phyloP scores from a whole-genome alignment of 2,113 vertebrate genomes.

The Apistogramma diplotaenia region DNA sequence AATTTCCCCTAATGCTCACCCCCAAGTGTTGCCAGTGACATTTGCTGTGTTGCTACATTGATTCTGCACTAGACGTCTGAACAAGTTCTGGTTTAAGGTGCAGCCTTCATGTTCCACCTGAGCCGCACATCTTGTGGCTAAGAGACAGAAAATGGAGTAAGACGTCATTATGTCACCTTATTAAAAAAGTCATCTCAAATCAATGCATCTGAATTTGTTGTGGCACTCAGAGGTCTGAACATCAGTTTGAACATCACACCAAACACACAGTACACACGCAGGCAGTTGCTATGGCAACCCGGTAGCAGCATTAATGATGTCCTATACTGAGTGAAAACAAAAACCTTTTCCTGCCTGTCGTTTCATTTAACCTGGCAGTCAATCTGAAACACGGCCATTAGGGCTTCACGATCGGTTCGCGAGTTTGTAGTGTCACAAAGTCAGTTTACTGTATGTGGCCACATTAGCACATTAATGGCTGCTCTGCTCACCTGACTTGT shows the following conservation, averaged over 20 bases:
- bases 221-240: background rate
- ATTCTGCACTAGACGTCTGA: background rate
- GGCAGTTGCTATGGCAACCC: conserved; percentile 49
- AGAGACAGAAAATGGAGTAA: background rate
- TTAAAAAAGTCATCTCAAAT: background rate
- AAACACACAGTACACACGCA: background rate
- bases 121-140: background rate
- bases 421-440: background rate
- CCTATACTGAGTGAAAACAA: conserved; percentile 15
- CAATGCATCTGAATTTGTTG: background rate
- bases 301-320: conserved; percentile 14
- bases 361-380: conserved; percentile 17
- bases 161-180: background rate
- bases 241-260: background rate
- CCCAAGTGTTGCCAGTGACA: background rate
- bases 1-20: background rate
- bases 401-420: background rate
- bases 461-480: background rate
- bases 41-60: background rate
- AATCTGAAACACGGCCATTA: background rate
- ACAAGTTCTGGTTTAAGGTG: background rate
- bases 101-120: background rate
- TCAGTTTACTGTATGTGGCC: background rate
- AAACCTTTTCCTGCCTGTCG: conserved; percentile 12
- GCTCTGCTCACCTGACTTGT: background rate